Base-by-base conservation (phyloP, 2,797 vertebrate genomes). In the Paramormyrops hopkinsi region DNA sequence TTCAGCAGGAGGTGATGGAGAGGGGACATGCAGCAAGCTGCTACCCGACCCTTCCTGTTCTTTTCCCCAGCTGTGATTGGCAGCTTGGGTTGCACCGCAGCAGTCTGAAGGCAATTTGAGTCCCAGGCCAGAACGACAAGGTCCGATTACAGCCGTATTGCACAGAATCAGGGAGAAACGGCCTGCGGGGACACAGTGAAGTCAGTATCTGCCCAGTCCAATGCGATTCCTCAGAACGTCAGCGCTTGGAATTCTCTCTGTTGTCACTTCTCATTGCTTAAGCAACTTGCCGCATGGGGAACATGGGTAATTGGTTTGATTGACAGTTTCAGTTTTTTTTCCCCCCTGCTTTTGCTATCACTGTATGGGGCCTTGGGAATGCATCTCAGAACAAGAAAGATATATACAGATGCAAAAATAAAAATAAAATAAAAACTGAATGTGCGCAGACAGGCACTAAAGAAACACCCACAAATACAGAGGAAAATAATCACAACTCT, bases 191-290 rank as follows among this genome's bases (percentile, higher is more conserved):
- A 91, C 88, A 62, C 51, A 91, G 65, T 2, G 53, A 5, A 37
- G 85, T 44, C 59, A 69, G 79, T 90, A 88, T 90, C 91, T 92
- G 86, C 91, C 92, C 91, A 90, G 91, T 92, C 90, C 91, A 90
- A 91, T 76, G 62, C 25, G 3, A 25, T 33, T 92, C 84, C 46
- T 88, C 65, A 86, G 89, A 62, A 92, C 87, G 89, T 92, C 90
- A 11, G 91, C 89, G 92, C 53, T 90, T 89, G 91, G 88, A 91
- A 92, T 93, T 93, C 93, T 94, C 93, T 93, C 82, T 73, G 90
- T 92, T 94, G 95, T 94, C 94, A 93, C 93, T 93, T 94, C 90
- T 94, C 92, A 92, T 94, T 93, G 93, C 88, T 50, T 88, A 11
- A 76, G 90, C 88, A 89, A 89, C 76, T 29, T 44, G 82, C 87